Conservation (phyloP, 2,888 invertebrate genomes). For the Nomada lathburiana region DNA sequence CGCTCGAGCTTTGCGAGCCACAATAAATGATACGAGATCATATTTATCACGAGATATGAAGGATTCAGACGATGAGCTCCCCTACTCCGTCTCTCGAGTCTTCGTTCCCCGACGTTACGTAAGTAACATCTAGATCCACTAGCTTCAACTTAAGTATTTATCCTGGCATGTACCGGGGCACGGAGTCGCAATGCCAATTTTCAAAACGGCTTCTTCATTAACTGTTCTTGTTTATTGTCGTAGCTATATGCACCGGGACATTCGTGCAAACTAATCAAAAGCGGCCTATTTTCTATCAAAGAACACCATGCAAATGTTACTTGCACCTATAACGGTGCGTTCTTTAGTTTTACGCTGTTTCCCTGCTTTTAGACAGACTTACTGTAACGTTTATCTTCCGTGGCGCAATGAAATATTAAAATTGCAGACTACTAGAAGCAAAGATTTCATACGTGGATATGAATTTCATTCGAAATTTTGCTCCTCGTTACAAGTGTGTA, state of each 20-base stretch:
- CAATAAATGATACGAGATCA: slow-evolving; percentile 72
- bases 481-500: no score
- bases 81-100: slow-evolving; percentile 30
- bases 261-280: slow-evolving; percentile 28
- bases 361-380: background rate
- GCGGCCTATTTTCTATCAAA: background rate
- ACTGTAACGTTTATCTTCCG: background rate
- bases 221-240: slow-evolving; percentile 20
- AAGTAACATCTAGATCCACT: slow-evolving; percentile 53
- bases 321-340: background rate
- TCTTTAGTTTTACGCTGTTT: background rate
- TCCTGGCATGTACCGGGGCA: slow-evolving; percentile 30
- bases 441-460: no score
- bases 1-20: slow-evolving; percentile 58
- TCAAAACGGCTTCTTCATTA: slow-evolving; percentile 61
- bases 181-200: slow-evolving; percentile 45
- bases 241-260: background rate
- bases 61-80: slow-evolving; percentile 63
- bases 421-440: no score
- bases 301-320: background rate
- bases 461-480: no score
- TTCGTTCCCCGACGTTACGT: slow-evolving; percentile 32
- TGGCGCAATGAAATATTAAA: no score
- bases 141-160: slow-evolving; percentile 64
- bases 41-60: slow-evolving; percentile 73